These are phyloP conservation scores for Axinella damicornis DNA, from an alignment of 37 sponge, comb jelly and placozoan species.

Conservation along the genomic window DNA sequence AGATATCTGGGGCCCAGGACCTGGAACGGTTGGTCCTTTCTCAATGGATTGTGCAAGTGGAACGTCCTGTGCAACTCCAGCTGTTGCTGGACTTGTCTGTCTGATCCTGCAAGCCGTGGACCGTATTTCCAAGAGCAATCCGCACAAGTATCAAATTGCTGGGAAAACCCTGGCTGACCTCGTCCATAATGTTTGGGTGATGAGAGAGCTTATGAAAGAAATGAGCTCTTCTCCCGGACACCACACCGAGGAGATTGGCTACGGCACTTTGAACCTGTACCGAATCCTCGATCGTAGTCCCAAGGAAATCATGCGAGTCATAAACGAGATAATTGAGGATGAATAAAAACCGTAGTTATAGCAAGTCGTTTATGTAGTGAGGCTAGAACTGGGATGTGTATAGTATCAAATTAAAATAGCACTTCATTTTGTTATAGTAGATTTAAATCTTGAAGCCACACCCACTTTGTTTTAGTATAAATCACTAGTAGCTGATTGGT, in stretches of 20 bases:
- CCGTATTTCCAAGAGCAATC: slow-evolving; percentile 23
- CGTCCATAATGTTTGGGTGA: slow-evolving; percentile 55
- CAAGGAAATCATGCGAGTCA: slow-evolving; percentile 43
- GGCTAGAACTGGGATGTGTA: no score
- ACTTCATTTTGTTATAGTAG: no score
- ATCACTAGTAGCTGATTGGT: no score
- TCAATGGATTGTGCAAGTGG: slow-evolving; percentile 61
- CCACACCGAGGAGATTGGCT: slow-evolving; percentile 63
- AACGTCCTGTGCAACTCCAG: slow-evolving; percentile 68
- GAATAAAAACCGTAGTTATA: slow-evolving; percentile 40
- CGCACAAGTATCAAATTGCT: slow-evolving; percentile 8
- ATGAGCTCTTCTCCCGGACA: slow-evolving; percentile 52
- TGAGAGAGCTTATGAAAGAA: slow-evolving; percentile 60
- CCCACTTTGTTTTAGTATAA: no score
- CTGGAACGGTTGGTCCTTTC: slow-evolving; percentile 34
- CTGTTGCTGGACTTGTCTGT: slow-evolving; percentile 62
- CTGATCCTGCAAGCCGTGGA: slow-evolving; percentile 32
- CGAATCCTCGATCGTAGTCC: slow-evolving; percentile 40
- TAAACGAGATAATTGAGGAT: slow-evolving; percentile 51
- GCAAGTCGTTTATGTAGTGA: no score
- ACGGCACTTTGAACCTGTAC: slow-evolving; percentile 48
- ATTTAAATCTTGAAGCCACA: no score
- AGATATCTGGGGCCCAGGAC: slow-evolving; percentile 43
- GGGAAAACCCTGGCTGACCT: slow-evolving; percentile 13
- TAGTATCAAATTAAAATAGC: no score